Conservation (phyloP, 2,888 invertebrate genomes). For the Ophioninae sp. region DNA sequence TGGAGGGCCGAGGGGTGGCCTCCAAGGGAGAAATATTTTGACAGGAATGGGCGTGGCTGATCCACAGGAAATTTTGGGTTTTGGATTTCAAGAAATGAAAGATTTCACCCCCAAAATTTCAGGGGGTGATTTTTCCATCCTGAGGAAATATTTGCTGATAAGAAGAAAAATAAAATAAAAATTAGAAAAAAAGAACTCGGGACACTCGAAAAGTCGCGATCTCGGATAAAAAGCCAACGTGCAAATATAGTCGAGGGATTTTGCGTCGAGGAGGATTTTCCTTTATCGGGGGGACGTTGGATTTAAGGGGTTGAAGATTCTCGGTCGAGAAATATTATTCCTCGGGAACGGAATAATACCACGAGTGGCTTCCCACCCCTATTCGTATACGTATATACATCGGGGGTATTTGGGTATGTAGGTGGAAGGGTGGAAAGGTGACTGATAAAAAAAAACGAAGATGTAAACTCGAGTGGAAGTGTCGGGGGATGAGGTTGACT, state of each 20-base stretch:
- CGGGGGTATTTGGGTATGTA: background rate
- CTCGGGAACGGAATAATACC: slow-evolving; percentile 32
- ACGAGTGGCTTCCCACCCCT: slow-evolving; percentile 25
- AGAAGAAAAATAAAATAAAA: too few relatives aligned
- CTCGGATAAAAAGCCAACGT: background rate
- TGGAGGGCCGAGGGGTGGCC: background rate
- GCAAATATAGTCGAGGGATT: slow-evolving; percentile 7
- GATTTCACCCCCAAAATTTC: background rate
- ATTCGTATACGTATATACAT: background rate
- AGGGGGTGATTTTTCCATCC: background rate
- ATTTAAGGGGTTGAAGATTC: slow-evolving; percentile 41
- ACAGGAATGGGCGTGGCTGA: slow-evolving; percentile 76
- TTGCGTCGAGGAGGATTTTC: background rate
- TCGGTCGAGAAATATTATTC: slow-evolving; percentile 52
- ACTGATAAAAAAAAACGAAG: slow-evolving; percentile 37
- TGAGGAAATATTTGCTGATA: background rate
- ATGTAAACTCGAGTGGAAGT: slow-evolving; percentile 53
- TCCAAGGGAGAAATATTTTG: slow-evolving; percentile 77
- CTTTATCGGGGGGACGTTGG: background rate
- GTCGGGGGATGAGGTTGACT: slow-evolving; percentile 46
- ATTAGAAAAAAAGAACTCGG: background rate
- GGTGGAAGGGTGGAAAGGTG: slow-evolving; percentile 6
- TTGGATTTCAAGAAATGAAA: slow-evolving; percentile 53
- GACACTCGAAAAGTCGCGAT: background rate
- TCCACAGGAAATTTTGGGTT: slow-evolving; percentile 54